Evolutionary conservation across 1,140 invertebrate species (phyloP).

Genomic region (Babylonia areolata): DNA sequence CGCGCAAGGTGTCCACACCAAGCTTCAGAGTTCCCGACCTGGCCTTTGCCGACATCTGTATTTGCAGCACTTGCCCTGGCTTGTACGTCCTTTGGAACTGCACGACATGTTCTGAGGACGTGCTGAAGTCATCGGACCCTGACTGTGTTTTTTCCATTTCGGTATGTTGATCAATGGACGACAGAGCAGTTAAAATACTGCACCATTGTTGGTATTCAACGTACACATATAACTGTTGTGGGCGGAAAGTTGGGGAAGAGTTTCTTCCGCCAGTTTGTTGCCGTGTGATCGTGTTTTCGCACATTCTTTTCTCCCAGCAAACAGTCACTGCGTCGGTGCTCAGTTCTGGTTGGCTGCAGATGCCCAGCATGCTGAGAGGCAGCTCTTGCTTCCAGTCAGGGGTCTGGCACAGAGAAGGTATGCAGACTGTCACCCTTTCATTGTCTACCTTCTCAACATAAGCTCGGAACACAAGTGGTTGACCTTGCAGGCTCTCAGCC

Average conservation of each 20-base stretch:
- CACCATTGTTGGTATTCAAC: slow-evolving; percentile 4
- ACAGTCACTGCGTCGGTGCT: slow-evolving; percentile 5
- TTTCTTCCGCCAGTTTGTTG: slow-evolving; percentile 40
- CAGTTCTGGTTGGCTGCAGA: slow-evolving; percentile 22
- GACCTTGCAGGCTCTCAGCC: slow-evolving; percentile 14
- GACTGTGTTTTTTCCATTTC: not conserved
- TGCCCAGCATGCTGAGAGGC: slow-evolving; percentile 27
- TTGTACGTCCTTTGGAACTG: slow-evolving; percentile 31
- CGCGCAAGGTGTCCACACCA: slow-evolving; percentile 58
- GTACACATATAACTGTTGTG: slow-evolving; percentile 39
- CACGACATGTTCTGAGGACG: slow-evolving; percentile 31
- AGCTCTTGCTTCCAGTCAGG: slow-evolving; percentile 19
- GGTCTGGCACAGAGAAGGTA: slow-evolving; percentile 26
- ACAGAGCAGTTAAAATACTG: not conserved
- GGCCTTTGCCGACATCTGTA: slow-evolving; percentile 55
- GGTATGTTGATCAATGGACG: not conserved
- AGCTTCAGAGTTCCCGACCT: slow-evolving; percentile 55
- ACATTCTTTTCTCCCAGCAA: not conserved
- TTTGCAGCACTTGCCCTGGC: slow-evolving; percentile 47
- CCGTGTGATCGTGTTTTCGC: not conserved
- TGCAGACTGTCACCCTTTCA: slow-evolving; percentile 16
- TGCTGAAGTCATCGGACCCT: not conserved
- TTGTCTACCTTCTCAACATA: slow-evolving; percentile 31
- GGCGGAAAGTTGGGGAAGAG: not conserved
- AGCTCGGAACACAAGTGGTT: slow-evolving; percentile 30